phyloP scores from a whole-genome alignment of 2,113 vertebrate species.

The Oncorhynchus clarkii region DNA sequence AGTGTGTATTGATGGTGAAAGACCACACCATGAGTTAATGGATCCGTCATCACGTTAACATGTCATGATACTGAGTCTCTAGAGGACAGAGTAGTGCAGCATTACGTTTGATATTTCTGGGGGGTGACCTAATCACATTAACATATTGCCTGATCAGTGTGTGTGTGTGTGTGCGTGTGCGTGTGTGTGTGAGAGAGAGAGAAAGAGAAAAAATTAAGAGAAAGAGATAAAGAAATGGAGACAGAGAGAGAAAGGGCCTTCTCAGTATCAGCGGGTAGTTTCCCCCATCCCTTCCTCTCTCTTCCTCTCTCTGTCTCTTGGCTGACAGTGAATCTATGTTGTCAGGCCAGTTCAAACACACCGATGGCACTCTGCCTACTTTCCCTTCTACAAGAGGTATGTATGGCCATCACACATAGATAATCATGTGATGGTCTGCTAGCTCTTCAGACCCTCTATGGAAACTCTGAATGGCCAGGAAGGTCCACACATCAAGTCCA shows the following conservation, averaged over 20 bases:
- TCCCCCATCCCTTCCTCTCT: no score
- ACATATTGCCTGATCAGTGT: slow-evolving; percentile 33
- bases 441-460: slow-evolving; percentile 55
- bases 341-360: slow-evolving; percentile 14
- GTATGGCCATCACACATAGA: slow-evolving; percentile 55
- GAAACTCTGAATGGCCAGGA: slow-evolving; percentile 61
- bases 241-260: background rate
- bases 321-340: background rate
- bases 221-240: background rate
- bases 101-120: slow-evolving; percentile 17
- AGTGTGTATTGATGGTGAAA: slow-evolving; percentile 68
- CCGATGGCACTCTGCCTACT: slow-evolving; percentile 48
- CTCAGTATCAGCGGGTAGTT: background rate
- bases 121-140: slow-evolving; percentile 36
- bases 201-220: background rate
- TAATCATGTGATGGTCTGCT: slow-evolving; percentile 76
- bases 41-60: slow-evolving; percentile 62
- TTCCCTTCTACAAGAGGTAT: slow-evolving; percentile 58
- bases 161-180: slow-evolving; percentile 6
- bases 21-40: slow-evolving; percentile 63
- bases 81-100: slow-evolving; percentile 16
- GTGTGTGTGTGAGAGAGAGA: background rate
- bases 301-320: background rate
- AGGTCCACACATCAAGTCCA: slow-evolving; percentile 57
- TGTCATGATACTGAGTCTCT: slow-evolving; percentile 36